Evolutionary conservation across 2,113 vertebrate species (phyloP).

Genomic region (Lepidothrix coronata): DNA sequence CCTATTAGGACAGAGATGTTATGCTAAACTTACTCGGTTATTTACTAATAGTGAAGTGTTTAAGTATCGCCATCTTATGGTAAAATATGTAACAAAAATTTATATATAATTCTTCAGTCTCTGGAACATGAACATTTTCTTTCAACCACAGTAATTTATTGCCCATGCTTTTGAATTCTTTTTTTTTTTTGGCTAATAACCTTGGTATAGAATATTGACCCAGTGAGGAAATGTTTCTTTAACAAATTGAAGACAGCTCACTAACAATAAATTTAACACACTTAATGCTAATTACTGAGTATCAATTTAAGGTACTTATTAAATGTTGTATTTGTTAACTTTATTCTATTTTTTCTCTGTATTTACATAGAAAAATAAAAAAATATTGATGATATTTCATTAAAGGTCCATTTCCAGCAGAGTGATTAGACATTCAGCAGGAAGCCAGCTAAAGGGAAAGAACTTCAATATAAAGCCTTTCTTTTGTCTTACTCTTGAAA

Average conservation of each 20-base stretch:
- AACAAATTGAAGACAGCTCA: background rate
- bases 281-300: background rate
- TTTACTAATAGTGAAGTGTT: background rate
- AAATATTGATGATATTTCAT: background rate
- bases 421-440: background rate
- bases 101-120: background rate
- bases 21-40: background rate
- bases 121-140: background rate
- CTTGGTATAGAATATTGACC: background rate
- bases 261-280: constrained; percentile 27
- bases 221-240: background rate
- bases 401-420: background rate
- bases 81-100: constrained; percentile 22
- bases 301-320: constrained; percentile 17
- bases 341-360: constrained; percentile 38
- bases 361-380: constrained; percentile 16
- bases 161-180: background rate
- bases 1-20: background rate
- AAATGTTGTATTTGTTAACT: constrained; percentile 10
- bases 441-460: background rate
- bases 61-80: constrained; percentile 64
- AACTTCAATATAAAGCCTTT: background rate
- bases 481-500: background rate
- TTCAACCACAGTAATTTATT: background rate
- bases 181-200: background rate